These are phyloP conservation scores for Eupithecia tripunctaria DNA, from an alignment of 2,888 invertebrate species.

Conservation along the genomic window DNA sequence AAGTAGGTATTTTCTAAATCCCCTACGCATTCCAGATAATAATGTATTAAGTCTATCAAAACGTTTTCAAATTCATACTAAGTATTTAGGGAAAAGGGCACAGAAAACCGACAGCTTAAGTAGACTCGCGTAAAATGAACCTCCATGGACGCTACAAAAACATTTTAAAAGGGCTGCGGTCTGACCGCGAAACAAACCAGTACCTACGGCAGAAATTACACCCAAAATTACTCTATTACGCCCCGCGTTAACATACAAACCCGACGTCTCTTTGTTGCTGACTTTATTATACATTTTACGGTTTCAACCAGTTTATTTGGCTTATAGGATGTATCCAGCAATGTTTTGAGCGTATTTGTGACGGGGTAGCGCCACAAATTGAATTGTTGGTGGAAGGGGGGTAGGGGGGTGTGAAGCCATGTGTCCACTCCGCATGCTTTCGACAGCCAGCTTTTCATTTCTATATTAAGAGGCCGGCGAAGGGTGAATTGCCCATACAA, in stretches of 20 bases:
- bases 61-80: not conserved
- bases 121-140: slow-evolving; percentile 8
- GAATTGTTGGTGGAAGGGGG: slow-evolving; percentile 43
- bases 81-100: not conserved
- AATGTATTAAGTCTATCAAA: not conserved
- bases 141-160: slow-evolving; percentile 8
- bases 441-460: slow-evolving; percentile 47
- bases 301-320: slow-evolving; percentile 40
- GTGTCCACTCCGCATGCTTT: slow-evolving; percentile 44
- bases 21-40: not conserved
- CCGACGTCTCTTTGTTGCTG: slow-evolving; percentile 17
- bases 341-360: slow-evolving; percentile 45
- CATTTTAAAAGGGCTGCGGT: slow-evolving; percentile 11
- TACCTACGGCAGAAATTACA: slow-evolving; percentile 17
- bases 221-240: slow-evolving; percentile 24
- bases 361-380: slow-evolving; percentile 47
- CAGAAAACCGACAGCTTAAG: slow-evolving; percentile 2
- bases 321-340: slow-evolving; percentile 26
- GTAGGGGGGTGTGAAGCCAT: slow-evolving; percentile 31
- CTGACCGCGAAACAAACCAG: slow-evolving; percentile 24
- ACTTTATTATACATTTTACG: slow-evolving; percentile 34
- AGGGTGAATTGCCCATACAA: no score
- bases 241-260: slow-evolving; percentile 15
- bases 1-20: not conserved
- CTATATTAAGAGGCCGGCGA: no score